These are phyloP conservation scores for Taxidea taxus DNA, from an alignment of 2,113 vertebrate genomes.

Conservation along the genomic window DNA sequence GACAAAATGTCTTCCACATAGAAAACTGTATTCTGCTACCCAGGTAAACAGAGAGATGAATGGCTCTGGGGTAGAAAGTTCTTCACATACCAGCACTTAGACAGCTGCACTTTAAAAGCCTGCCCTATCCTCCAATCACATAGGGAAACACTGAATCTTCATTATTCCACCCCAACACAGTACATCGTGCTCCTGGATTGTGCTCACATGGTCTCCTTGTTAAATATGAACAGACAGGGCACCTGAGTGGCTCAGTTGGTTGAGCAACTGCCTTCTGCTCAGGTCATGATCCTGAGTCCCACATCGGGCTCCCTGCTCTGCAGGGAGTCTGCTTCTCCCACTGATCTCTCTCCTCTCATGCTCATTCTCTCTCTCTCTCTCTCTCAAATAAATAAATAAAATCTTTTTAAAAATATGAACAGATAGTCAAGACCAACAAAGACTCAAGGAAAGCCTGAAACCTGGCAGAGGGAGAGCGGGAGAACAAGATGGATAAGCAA, in stretches of 20 bases:
- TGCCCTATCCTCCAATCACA: not conserved
- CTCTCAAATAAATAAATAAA: too few species aligned
- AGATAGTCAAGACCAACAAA: not conserved
- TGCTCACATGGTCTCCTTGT: not conserved
- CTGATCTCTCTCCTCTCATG: too few species aligned
- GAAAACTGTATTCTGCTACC: not conserved
- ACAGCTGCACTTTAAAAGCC: not conserved
- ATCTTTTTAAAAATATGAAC: too few species aligned
- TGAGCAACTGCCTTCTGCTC: too few species aligned
- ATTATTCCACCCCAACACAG: not conserved
- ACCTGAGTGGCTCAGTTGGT: too few species aligned
- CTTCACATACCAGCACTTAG: not conserved
- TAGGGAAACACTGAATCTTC: not conserved
- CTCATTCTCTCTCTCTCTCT: too few species aligned
- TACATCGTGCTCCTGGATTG: too few species aligned
- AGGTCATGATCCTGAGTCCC: too few species aligned
- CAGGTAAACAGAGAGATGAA: not conserved
- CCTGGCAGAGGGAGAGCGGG: not conserved
- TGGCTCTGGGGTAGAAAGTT: not conserved
- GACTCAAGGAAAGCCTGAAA: not conserved
- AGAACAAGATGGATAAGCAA: not conserved
- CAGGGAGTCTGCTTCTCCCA: too few species aligned
- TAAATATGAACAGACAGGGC: not conserved
- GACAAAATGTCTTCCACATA: not conserved
- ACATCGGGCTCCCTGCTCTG: too few species aligned